These are phyloP conservation scores for Datnioides undecimradiatus DNA, from an alignment of 2,113 vertebrate species.

Conservation along the genomic window DNA sequence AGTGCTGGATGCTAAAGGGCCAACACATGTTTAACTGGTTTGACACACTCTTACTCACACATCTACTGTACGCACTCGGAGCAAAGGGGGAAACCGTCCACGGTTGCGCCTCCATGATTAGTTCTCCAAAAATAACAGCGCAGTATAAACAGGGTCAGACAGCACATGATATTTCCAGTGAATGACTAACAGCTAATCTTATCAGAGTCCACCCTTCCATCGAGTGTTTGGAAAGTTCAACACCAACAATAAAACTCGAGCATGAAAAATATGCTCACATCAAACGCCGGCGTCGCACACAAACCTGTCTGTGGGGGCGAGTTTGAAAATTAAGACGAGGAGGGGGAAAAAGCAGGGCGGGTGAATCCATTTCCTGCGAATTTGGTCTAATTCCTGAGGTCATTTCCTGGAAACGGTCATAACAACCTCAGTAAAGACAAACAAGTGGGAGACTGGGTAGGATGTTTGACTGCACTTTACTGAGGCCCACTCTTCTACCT, in stretches of 20 bases:
- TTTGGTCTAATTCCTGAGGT: slow-evolving; percentile 70
- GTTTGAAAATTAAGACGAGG: slow-evolving; percentile 5
- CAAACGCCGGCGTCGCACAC: slow-evolving; percentile 9
- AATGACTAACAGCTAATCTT: slow-evolving; percentile 75
- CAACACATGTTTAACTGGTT: slow-evolving; percentile 33
- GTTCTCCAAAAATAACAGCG: slow-evolving; percentile 70
- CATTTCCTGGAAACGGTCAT: slow-evolving; percentile 82
- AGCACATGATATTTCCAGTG: slow-evolving; percentile 70
- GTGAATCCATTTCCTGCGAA: slow-evolving; percentile 74
- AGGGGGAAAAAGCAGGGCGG: slow-evolving; percentile 18
- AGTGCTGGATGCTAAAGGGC: slow-evolving; percentile 4
- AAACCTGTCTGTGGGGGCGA: background rate
- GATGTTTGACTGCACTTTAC: slow-evolving; percentile 71
- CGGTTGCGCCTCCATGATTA: slow-evolving; percentile 47
- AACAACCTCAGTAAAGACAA: slow-evolving; percentile 78
- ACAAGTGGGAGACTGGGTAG: slow-evolving; percentile 66
- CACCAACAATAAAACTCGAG: slow-evolving; percentile 54
- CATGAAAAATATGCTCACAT: slow-evolving; percentile 51
- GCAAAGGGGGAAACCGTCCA: slow-evolving; percentile 38
- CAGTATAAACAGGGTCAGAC: slow-evolving; percentile 54
- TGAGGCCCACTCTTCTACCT: slow-evolving; percentile 66
- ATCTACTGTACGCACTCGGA: background rate
- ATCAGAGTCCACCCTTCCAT: slow-evolving; percentile 65
- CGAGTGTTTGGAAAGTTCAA: slow-evolving; percentile 71
- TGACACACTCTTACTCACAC: slow-evolving; percentile 10